Evolutionary conservation across 2,888 invertebrate species (phyloP), one percentile per base, ranked within the genome.

Genomic region (Brassicogethes aeneus): DNA sequence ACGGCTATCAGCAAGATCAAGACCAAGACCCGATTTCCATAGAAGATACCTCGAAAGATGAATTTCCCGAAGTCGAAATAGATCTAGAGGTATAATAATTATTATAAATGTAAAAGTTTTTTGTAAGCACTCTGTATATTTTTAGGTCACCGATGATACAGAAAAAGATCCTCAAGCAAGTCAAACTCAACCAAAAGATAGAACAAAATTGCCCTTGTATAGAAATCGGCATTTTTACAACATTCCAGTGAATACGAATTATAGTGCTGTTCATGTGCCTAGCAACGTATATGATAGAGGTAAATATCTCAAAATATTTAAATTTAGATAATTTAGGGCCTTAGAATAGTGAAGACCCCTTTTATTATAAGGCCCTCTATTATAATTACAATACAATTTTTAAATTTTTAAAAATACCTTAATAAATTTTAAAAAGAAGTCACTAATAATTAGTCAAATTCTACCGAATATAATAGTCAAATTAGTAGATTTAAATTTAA

Each of bases 231-330:
- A 89, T 60, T 92, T 90, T 66, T 85, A 84, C 50, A 79, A 85
- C 59, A 80, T 81, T 46, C 76, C 79, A 16, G 82, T 85, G 16
- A 90, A 89, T 64, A 77, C 78, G 31, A 85, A 79, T 61, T 75
- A 82, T 62, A 91, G 90, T 60, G 87, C 92, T 47, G 90, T 95
- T 32, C 95, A 95, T 65, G 90, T 96, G 36, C 95, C 96, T 17
- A 93, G 93, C 46, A 95, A 94, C 68, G 93, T 96, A 43, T 95
- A 86, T 67, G 90, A 92, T 60, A 77, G 86, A 77, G 85, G 85
- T 85, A 70, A 71, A 73, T 66, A n/a, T n/a, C n/a, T n/a, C n/a
- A n/a, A n/a, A n/a, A n/a, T n/a, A n/a, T n/a, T n/a, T n/a, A n/a
- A n/a, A n/a, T n/a, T n/a, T n/a, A n/a, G n/a, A n/a, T n/a, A n/a